phyloP scores from a whole-genome alignment of 2,888 invertebrate genomes.

The Pasiphila rectangulata region DNA sequence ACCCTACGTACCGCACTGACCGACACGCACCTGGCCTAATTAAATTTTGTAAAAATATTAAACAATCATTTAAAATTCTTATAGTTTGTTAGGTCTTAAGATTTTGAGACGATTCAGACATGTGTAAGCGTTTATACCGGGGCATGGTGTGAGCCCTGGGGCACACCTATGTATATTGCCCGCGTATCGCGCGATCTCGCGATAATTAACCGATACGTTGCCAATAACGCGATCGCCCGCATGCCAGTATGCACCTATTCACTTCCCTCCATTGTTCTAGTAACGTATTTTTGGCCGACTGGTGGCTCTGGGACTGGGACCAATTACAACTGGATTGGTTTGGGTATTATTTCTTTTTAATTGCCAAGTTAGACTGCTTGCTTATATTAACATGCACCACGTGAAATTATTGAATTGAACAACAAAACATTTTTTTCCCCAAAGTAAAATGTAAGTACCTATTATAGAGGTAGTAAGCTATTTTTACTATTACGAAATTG shows the following conservation, averaged over 20 bases:
- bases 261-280: conserved; percentile 36
- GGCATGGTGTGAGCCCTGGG: conserved; percentile 10
- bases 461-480: too few species aligned
- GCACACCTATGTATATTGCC: conserved; percentile 13
- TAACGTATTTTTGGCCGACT: conserved; percentile 41
- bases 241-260: conserved; percentile 48
- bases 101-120: too few species aligned
- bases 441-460: too few species aligned
- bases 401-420: too few species aligned
- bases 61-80: too few species aligned
- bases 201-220: conserved; percentile 47
- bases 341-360: conserved; percentile 13
- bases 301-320: conserved; percentile 41
- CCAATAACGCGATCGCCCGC: conserved; percentile 45
- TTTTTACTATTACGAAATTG: too few species aligned
- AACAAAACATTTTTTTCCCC: too few species aligned
- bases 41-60: too few species aligned
- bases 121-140: neutral
- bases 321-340: conserved; percentile 22
- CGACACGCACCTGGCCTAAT: too few species aligned
- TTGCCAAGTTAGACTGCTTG: neutral
- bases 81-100: too few species aligned
- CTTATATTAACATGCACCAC: too few species aligned
- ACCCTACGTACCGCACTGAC: too few species aligned
- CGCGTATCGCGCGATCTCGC: conserved; percentile 28